Evolutionary conservation across 92 coral and sea anemone genomes (phyloP).

Genomic region (Porites evermanni): DNA sequence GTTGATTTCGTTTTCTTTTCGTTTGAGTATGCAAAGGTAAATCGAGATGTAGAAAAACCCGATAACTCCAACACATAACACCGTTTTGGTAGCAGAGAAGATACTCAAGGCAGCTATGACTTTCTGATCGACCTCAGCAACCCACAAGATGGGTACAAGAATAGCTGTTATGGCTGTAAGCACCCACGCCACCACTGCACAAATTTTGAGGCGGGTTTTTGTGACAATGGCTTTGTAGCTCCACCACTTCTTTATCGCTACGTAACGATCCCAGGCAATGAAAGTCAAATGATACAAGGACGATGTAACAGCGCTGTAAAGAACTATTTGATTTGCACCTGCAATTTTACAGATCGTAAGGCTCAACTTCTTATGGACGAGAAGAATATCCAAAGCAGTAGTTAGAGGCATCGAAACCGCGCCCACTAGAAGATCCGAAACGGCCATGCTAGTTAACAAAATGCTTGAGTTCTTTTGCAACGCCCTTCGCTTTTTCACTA

Average conservation of each 20-base stretch:
- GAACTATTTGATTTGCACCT: not conserved
- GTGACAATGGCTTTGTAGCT: slow-evolving; percentile 17
- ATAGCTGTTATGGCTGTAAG: not conserved
- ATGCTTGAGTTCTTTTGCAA: slow-evolving; percentile 24
- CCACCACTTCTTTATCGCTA: slow-evolving; percentile 18
- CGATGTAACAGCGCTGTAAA: not conserved
- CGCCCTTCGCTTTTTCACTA: not conserved
- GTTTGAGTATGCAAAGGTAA: not conserved
- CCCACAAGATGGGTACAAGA: not conserved
- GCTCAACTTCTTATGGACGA: not conserved
- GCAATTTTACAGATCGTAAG: not conserved
- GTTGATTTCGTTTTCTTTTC: not conserved
- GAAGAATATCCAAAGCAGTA: not conserved
- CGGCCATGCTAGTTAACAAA: slow-evolving; percentile 28
- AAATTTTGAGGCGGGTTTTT: not conserved
- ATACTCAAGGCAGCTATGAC: not conserved
- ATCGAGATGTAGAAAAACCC: slow-evolving; percentile 12
- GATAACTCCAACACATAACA: slow-evolving; percentile 8
- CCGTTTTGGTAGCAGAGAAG: not conserved
- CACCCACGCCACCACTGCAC: not conserved
- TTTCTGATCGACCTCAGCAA: not conserved
- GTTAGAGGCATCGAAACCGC: slow-evolving; percentile 19
- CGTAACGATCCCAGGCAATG: slow-evolving; percentile 35
- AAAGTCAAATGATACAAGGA: slow-evolving; percentile 35
- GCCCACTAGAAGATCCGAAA: slow-evolving; percentile 25